These are phyloP conservation scores for Pristionchus mayeri DNA, from an alignment of 2,888 invertebrate species.

Conservation along the genomic window DNA sequence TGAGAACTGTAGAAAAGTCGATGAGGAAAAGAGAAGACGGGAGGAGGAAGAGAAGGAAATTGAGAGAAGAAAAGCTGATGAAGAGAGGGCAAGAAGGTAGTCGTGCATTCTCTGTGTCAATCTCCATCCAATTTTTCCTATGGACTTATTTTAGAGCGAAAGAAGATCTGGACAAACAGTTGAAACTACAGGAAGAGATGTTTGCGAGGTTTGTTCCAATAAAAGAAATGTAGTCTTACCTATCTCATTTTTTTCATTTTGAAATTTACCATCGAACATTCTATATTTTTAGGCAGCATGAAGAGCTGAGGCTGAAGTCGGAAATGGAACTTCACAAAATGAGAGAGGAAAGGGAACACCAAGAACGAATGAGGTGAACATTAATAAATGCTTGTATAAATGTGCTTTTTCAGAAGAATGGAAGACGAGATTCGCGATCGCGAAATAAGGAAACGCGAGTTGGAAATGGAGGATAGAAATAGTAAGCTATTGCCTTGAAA, in stretches of 20 bases:
- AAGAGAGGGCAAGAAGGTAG: neutral
- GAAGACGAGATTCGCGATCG: no score
- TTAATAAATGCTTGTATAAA: no score
- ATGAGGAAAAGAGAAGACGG: neutral
- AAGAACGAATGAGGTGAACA: neutral
- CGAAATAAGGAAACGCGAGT: no score
- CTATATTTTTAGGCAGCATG: neutral
- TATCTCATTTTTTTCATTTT: no score
- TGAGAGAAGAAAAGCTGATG: neutral
- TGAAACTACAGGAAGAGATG: neutral
- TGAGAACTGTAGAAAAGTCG: neutral
- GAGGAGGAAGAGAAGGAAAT: slow-evolving; percentile 1
- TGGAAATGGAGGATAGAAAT: neutral
- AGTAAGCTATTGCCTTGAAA: no score
- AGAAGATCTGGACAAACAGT: neutral
- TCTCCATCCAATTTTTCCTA: no score
- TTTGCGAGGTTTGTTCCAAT: neutral
- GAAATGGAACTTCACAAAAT: neutral
- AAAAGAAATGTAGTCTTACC: neutral
- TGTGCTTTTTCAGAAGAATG: no score
- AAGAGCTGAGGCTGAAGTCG: neutral
- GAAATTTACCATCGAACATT: no score
- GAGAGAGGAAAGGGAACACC: neutral
- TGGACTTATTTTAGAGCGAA: neutral
- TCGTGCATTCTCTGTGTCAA: no score